Conservation (phyloP, 2,888 invertebrate genomes). For the Willowsia nigromaculata region DNA sequence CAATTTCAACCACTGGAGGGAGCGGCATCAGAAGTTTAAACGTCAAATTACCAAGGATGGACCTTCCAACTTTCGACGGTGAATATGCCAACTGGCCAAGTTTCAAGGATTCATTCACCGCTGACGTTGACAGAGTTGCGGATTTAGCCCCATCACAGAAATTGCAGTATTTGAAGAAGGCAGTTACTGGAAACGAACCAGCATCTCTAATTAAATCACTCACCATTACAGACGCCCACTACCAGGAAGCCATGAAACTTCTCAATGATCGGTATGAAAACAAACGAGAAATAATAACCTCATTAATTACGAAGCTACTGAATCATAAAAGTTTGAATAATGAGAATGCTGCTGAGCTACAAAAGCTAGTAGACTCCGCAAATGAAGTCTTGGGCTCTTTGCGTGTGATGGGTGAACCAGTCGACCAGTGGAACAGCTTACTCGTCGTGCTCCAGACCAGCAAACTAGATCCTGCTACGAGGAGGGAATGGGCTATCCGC, state of each 20-base stretch:
- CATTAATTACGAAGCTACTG: too few relatives aligned
- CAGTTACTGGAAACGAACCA: slow-evolving; percentile 51
- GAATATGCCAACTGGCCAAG: slow-evolving; percentile 25
- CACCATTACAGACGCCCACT: slow-evolving; percentile 22
- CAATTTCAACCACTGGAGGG: neutral
- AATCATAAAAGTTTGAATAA: too few relatives aligned
- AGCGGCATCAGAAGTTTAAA: neutral
- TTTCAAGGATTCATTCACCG: slow-evolving; percentile 49
- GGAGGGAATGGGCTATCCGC: neutral
- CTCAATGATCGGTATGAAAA: too few relatives aligned
- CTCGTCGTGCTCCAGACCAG: neutral
- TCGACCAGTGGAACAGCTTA: neutral
- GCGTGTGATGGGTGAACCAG: neutral
- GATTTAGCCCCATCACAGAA: slow-evolving; percentile 37
- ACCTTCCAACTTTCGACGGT: slow-evolving; percentile 61
- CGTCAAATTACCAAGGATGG: slow-evolving; percentile 42
- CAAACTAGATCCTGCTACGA: slow-evolving; percentile 16
- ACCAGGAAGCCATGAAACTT: slow-evolving; percentile 44
- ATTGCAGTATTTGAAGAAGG: slow-evolving; percentile 56
- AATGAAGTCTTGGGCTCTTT: neutral
- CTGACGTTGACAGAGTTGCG: neutral
- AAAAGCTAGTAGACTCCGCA: slow-evolving; percentile 15
- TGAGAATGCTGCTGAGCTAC: neutral
- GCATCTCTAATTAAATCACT: slow-evolving; percentile 19
- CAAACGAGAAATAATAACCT: too few relatives aligned